Base-by-base conservation (phyloP, 53 echinoderm and acorn worm genomes). In the Astropecten irregularis region DNA sequence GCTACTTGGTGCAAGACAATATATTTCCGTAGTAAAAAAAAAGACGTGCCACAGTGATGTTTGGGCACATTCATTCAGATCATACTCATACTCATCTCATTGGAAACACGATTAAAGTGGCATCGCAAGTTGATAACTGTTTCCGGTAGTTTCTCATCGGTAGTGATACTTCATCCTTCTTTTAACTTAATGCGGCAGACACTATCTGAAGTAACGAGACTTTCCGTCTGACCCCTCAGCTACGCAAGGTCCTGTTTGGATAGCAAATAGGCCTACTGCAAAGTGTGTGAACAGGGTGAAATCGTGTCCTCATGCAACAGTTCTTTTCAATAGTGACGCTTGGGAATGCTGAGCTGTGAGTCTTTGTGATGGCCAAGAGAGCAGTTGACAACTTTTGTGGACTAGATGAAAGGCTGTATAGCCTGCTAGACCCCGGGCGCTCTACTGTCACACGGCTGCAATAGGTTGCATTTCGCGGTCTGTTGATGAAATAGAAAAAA, bases 181-280 rank as follows among this genome's bases (percentile, higher is more conserved):
- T 31, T 31, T 11, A 31, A 33, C 9, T 4, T 61, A 61, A 61
- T 61, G 61, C 8, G 27, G 32, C 61, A 61, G 61, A 30, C 3
- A 26, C 61, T 6, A 61, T 25, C 33, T 33, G 33, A 33, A 29
- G 33, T 16, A 32, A 11, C 33, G 4, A 11, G 33, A 33, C 33
- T 11, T 4, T 3, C 30, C 21, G 20, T 61, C 54, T 37, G 73
- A 34, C 53, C 73, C 55, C 20, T n/a, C 52, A 73, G 54, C 52
- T 73, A 21, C 11, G n/a, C 73, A 72, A 73, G 35, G 51, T 32
- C 10, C 54, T 55, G 73, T 73, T 73, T 73, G 55, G 53, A 73
- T 23, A 73, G 55, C 73, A 73, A 73, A 53, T 55, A 35, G n/a
- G n/a, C n/a, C n/a, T n/a, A n/a, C n/a, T n/a, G n/a, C n/a, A n/a